Percentiles rank a stretch among this genome's conserved stretches.
Evolutionary conservation across 37 sponge, comb jelly and placozoan species (phyloP).

Genomic region (Halisarca cf. caerulea): DNA sequence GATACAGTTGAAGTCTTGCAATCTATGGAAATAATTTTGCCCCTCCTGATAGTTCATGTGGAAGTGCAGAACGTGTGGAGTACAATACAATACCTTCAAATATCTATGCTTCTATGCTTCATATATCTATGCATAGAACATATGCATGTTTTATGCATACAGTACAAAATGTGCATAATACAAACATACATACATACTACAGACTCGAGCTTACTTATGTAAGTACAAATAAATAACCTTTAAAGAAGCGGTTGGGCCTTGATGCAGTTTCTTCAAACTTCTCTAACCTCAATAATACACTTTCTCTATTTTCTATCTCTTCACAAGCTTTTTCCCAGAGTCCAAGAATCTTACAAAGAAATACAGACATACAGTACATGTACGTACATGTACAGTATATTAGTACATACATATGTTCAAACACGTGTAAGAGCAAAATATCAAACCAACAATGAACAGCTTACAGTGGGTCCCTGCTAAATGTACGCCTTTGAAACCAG

Average conservation of each 20-base stretch:
- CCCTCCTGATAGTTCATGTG: no score
- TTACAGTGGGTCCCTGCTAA: no score
- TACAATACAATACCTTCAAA: no score
- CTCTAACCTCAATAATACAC: constrained; percentile 52
- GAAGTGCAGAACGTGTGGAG: no score
- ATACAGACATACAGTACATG: background rate
- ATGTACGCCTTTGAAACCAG: no score
- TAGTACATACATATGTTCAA: background rate
- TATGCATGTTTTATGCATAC: no score
- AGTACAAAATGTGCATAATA: background rate
- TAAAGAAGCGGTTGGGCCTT: constrained; percentile 85
- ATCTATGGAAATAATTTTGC: no score
- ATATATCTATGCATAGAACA: no score
- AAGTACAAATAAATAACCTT: constrained; percentile 31
- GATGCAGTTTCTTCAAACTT: constrained; percentile 83
- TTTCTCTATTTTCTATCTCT: constrained; percentile 67
- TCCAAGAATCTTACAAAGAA: constrained; percentile 50
- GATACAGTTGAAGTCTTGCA: no score
- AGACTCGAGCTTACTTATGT: no score
- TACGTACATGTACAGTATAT: background rate
- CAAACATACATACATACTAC: background rate
- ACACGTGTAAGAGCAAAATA: background rate
- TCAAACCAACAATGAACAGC: background rate
- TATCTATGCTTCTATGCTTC: no score
- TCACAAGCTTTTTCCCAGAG: constrained; percentile 79